These are phyloP conservation scores for Halcyon malimbica DNA, from an alignment of 2,113 vertebrate species.

Conservation along the genomic window DNA sequence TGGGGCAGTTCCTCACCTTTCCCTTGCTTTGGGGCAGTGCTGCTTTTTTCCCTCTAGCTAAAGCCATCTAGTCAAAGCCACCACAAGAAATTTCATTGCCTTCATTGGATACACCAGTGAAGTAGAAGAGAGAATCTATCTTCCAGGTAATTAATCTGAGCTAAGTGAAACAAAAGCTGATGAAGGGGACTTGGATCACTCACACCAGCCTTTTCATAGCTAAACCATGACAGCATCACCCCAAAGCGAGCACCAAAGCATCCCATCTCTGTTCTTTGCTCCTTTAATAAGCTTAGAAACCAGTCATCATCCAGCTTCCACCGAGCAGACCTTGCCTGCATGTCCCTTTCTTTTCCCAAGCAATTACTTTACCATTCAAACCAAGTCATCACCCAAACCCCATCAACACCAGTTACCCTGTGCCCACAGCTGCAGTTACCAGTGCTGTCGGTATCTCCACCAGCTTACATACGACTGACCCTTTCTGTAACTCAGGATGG, in stretches of 20 bases:
- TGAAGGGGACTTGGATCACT: background rate
- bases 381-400: background rate
- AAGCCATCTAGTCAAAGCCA: background rate
- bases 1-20: background rate
- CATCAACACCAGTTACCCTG: background rate
- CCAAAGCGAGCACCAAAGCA: background rate
- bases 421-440: background rate
- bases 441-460: background rate
- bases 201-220: background rate
- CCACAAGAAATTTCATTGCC: background rate
- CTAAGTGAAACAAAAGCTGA: background rate
- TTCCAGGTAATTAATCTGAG: background rate
- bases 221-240: background rate
- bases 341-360: background rate
- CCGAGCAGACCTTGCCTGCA: background rate
- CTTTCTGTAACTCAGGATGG: background rate
- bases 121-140: background rate
- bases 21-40: background rate
- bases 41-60: background rate
- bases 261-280: background rate
- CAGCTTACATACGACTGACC: background rate
- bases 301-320: background rate
- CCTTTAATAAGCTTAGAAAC: background rate
- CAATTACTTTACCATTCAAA: background rate
- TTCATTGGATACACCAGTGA: background rate